Base-by-base conservation (phyloP, 2,113 vertebrate species). In the Condylura cristata region DNA sequence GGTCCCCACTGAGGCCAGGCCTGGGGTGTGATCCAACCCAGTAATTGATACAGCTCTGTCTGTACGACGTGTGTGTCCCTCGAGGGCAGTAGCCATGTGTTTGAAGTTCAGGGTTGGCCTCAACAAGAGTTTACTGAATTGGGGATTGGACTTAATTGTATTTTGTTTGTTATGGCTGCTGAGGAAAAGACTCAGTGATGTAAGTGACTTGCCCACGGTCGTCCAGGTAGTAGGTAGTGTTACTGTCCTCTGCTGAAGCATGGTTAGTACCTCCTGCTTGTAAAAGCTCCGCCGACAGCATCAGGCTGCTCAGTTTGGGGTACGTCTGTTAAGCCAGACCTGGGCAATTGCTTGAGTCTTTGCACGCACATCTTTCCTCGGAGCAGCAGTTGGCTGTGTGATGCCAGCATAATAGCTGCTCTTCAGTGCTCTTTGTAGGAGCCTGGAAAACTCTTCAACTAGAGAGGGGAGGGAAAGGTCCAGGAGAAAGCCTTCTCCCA, bases 401-500 rank as follows among this genome's bases (percentile, higher is more conserved):
- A 17, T 30, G 70, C 84, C 88, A 37, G 3, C 48, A 94, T 81
- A 86, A 76, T 44, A 51, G 66, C 94, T 84, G 93, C 48, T 82
- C 75, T 85, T 96, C 65, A 76, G 60, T 28, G 34, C 30, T 48
- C 17, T 95, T 78, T 96, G 92, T 87, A 93, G 51, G 76, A 60
- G 71, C 51, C 86, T 91, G 72, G 89, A 96, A 91, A 86, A 66
- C 82, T 85, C 95, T 94, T 86, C 39, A 70, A 78, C 72, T 58
- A 53, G 17, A 94, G 72, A 80, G 39, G 44, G 32, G 61, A 91
- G 71, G 58, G 75, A 71, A 70, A 96, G 96, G 79, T 61, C 90
- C 84, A 72, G 5, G 20, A 87, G 86, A 96, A 96, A 97, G 87
- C 66, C 84, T 96, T 94, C 92, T 93, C 95, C 87, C 65, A 88